These are phyloP conservation scores for Proterorhinus semilunaris DNA, from an alignment of 2,113 vertebrate species.

Conservation along the genomic window DNA sequence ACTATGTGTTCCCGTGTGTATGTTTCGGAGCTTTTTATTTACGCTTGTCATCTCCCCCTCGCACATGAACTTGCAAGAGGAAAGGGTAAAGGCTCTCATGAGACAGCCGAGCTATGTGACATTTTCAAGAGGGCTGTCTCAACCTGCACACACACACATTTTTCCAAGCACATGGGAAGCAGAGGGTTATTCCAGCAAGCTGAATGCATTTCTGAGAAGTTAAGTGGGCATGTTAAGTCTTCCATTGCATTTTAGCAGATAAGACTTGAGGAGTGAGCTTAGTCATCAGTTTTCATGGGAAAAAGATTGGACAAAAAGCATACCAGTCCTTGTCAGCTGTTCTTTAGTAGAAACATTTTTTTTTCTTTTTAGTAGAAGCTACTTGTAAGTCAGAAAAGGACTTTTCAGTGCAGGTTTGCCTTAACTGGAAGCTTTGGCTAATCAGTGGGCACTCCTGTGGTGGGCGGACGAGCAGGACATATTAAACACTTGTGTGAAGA, in stretches of 20 bases:
- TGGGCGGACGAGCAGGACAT: conserved; percentile 57
- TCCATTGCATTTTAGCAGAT: conserved; percentile 62
- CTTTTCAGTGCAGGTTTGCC: conserved; percentile 11
- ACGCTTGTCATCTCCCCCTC: conserved; percentile 47
- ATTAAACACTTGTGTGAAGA: conserved; percentile 71
- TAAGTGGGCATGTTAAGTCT: conserved; percentile 61
- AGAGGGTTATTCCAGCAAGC: conserved; percentile 44
- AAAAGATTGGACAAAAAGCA: conserved; percentile 24
- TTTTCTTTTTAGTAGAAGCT: conserved; percentile 30
- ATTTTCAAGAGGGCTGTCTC: conserved; percentile 65
- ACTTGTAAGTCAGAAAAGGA: conserved; percentile 14
- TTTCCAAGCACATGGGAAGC: conserved; percentile 31
- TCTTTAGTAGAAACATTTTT: conserved; percentile 27
- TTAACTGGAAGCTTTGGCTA: conserved; percentile 41
- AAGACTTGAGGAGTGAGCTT: conserved; percentile 46
- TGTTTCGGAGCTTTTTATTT: conserved; percentile 50
- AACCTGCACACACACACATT: conserved; percentile 36
- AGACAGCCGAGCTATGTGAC: conserved; percentile 70
- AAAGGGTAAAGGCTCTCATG: conserved; percentile 66
- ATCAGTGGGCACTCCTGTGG: conserved; percentile 57
- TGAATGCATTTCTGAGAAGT: conserved; percentile 54
- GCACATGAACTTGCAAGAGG: conserved; percentile 59
- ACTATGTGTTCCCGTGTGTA: conserved; percentile 11
- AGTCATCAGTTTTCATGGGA: conserved; percentile 43
- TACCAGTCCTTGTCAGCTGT: conserved; percentile 26